Conservation (phyloP, 1,140 invertebrate genomes). For the Ctenoplectra terminalis region DNA sequence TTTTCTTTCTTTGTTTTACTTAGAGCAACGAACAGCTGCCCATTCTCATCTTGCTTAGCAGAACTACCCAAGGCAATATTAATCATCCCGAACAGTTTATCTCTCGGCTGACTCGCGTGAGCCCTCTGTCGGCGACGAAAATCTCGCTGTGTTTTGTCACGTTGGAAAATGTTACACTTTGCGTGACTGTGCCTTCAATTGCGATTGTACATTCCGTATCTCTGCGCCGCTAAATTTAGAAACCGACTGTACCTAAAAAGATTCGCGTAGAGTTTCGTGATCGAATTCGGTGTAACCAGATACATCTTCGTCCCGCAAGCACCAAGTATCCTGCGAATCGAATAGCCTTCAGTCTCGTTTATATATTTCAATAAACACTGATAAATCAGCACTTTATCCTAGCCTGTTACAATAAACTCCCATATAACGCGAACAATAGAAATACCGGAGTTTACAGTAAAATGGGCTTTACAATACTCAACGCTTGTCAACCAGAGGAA, state of each 20-base stretch:
- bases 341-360: no score
- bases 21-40: not conserved
- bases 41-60: not conserved
- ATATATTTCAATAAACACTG: no score
- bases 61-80: not conserved
- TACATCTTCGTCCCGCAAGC: not conserved
- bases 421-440: no score
- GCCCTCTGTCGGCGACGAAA: not conserved
- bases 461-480: no score
- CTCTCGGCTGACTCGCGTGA: not conserved
- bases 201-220: not conserved
- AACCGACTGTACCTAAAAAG: not conserved
- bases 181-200: slow-evolving; percentile 10
- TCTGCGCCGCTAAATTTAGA: not conserved
- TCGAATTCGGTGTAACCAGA: not conserved
- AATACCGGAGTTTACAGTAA: no score
- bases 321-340: no score
- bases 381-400: no score
- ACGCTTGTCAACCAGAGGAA: no score
- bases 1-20: no score
- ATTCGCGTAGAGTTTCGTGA: not conserved
- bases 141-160: not conserved
- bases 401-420: no score
- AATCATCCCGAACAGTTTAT: not conserved
- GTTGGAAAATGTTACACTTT: slow-evolving; percentile 1